Evolutionary conservation across 2,888 invertebrate genomes (phyloP).

Genomic region (Rhagonycha fulva): DNA sequence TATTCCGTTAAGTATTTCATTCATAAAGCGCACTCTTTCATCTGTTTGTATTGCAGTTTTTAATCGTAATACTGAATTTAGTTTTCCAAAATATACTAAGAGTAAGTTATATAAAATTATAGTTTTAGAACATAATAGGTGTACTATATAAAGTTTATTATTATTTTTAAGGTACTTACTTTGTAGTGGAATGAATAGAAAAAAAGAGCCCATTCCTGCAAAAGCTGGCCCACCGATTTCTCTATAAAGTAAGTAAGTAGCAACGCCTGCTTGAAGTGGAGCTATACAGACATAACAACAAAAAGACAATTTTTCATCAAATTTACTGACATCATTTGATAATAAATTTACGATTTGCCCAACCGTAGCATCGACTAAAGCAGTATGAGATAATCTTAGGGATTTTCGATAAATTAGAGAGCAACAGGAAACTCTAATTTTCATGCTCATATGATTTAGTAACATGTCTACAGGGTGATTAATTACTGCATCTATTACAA

Average conservation of each 20-base stretch:
- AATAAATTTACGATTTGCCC: constrained; percentile 58
- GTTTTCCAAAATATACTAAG: constrained; percentile 50
- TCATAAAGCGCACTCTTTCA: constrained; percentile 69
- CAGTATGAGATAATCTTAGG: constrained; percentile 55
- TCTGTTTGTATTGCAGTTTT: constrained; percentile 67
- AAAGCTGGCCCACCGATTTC: constrained; percentile 55
- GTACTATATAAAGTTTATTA: too few species aligned
- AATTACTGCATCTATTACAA: constrained; percentile 43
- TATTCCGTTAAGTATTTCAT: constrained; percentile 75
- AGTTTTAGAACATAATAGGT: too few species aligned
- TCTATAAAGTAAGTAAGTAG: constrained; percentile 60
- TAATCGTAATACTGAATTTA: constrained; percentile 50
- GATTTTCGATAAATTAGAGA: constrained; percentile 81
- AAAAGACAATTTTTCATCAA: constrained; percentile 89
- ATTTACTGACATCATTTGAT: constrained; percentile 73
- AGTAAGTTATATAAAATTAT: too few species aligned
- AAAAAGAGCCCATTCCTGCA: constrained; percentile 55
- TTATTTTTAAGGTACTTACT: constrained; percentile 48
- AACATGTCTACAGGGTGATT: constrained; percentile 88
- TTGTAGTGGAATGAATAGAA: constrained; percentile 51
- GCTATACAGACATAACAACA: constrained; percentile 81
- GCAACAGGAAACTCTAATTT: constrained; percentile 81
- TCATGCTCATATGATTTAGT: constrained; percentile 82
- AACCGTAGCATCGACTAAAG: constrained; percentile 64
- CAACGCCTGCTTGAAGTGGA: constrained; percentile 65